Evolutionary conservation across 2,113 vertebrate species (phyloP).

Genomic region (Calcarius ornatus): DNA sequence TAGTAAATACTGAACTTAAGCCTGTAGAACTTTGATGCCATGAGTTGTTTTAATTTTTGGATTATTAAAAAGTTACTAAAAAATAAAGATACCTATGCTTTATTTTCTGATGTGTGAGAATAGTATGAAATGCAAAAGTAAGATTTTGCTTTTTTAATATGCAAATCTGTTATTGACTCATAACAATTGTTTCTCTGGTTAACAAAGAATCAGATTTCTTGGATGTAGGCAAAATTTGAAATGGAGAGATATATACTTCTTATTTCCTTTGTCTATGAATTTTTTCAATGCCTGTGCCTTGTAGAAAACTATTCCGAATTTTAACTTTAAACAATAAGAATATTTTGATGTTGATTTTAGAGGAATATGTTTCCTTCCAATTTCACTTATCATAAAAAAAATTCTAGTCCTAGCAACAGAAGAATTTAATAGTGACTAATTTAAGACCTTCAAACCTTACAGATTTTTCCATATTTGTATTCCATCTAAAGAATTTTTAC

Average conservation of each 20-base stretch:
- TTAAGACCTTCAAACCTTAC: not conserved
- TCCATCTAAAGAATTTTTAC: not conserved
- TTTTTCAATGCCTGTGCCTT: not conserved
- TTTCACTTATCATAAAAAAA: not conserved
- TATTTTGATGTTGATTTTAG: not conserved
- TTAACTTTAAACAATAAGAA: not conserved
- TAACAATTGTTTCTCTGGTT: not conserved
- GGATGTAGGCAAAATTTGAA: not conserved
- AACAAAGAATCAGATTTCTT: not conserved
- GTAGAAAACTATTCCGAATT: not conserved
- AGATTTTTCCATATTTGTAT: not conserved
- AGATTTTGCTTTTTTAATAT: not conserved
- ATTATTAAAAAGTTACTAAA: not conserved
- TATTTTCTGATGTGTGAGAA: not conserved
- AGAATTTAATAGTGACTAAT: not conserved
- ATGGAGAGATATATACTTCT: not conserved
- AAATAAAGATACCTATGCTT: not conserved
- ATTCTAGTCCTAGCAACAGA: not conserved
- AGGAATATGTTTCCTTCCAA: not conserved
- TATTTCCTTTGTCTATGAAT: not conserved
- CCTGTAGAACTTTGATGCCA: not conserved
- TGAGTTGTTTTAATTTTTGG: not conserved
- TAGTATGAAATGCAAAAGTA: not conserved
- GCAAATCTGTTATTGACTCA: not conserved
- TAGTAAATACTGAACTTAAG: not conserved